Conservation (phyloP, 2,797 vertebrate species). For the Sebastes wilsoni region DNA sequence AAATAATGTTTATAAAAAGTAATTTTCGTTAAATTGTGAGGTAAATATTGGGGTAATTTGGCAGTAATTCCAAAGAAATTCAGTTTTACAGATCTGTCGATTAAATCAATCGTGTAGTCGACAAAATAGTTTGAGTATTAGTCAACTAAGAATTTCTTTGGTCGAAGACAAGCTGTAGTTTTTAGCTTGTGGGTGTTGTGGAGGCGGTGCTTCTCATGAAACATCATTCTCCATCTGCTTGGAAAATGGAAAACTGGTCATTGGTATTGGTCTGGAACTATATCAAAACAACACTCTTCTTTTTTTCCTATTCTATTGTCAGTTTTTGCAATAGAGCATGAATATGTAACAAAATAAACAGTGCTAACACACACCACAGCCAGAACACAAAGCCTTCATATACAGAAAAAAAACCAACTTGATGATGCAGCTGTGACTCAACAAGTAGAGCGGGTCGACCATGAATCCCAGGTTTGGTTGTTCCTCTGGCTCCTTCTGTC, state of each 20-base stretch:
- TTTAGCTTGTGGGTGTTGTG: neutral
- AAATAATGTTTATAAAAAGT: too few species aligned
- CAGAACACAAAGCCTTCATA: neutral
- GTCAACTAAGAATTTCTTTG: too few species aligned
- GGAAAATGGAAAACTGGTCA: neutral
- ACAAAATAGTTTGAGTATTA: too few species aligned
- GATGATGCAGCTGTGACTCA: neutral
- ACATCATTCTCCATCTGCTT: neutral
- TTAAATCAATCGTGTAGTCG: accelerated
- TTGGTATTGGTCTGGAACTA: neutral
- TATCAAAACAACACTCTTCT: neutral
- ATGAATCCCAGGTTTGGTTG: neutral
- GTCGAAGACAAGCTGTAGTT: accelerated
- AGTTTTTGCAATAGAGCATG: neutral
- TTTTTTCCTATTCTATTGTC: conserved; percentile 1
- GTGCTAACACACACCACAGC: neutral
- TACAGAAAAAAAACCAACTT: neutral
- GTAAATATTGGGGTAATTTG: too few species aligned
- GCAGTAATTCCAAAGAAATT: too few species aligned
- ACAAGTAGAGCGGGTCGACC: neutral
- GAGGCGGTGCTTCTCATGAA: neutral
- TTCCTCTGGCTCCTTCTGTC: neutral
- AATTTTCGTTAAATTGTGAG: too few species aligned
- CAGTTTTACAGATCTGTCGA: too few species aligned
- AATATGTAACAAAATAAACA: neutral